phyloP scores from a whole-genome alignment of 2,113 vertebrate species.

The Misgurnus anguillicaudatus region DNA sequence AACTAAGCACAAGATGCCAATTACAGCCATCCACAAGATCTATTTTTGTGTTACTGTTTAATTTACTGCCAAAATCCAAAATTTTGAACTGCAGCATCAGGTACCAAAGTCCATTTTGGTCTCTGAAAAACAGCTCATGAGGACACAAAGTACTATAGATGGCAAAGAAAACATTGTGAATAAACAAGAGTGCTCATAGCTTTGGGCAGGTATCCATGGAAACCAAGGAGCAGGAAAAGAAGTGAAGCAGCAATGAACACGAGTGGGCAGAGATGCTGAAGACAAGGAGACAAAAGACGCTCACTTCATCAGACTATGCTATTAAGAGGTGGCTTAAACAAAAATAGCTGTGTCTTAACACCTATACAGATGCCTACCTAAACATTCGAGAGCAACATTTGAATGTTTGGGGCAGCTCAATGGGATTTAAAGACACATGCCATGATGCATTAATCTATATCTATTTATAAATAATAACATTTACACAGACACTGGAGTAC shows the following conservation, averaged over 20 bases:
- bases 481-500: not conserved
- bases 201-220: constrained; percentile 66
- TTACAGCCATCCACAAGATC: not conserved
- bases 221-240: constrained; percentile 61
- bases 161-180: constrained; percentile 21
- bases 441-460: no score
- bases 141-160: not conserved
- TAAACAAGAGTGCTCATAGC: constrained; percentile 43
- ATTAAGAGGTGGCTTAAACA: not conserved
- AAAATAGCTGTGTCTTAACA: not conserved
- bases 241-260: constrained; percentile 47
- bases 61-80: not conserved
- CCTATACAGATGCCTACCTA: not conserved
- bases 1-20: not conserved
- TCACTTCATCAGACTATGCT: not conserved
- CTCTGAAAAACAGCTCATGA: not conserved
- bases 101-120: not conserved
- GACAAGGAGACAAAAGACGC: constrained; percentile 25
- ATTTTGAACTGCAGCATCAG: not conserved
- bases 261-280: constrained; percentile 46
- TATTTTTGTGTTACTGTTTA: not conserved
- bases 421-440: no score
- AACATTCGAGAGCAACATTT: not conserved
- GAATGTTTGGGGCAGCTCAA: no score
- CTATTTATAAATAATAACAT: not conserved